These are phyloP conservation scores for Poecilobothrus nobilitatus DNA, from an alignment of 2,888 invertebrate species.

Conservation along the genomic window DNA sequence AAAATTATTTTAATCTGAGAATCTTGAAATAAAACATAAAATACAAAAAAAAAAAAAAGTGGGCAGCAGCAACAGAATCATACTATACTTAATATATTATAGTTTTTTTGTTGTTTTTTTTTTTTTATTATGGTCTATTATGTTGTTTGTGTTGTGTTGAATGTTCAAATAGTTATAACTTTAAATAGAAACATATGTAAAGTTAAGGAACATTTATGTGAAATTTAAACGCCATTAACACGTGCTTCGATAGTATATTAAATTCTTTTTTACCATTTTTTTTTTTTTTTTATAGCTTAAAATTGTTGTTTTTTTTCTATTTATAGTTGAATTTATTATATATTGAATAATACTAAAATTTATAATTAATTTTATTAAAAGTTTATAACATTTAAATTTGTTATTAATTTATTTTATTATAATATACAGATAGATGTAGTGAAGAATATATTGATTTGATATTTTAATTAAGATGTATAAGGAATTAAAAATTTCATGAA, in stretches of 20 bases:
- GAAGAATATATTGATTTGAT: too few species aligned
- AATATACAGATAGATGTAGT: too few species aligned
- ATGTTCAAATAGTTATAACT: too few species aligned
- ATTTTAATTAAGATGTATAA: too few species aligned
- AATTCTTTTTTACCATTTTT: background rate
- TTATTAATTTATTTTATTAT: too few species aligned
- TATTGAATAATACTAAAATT: too few species aligned
- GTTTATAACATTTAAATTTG: too few species aligned
- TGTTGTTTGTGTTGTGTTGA: background rate
- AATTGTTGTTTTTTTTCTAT: background rate
- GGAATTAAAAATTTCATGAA: too few species aligned
- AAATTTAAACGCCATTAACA: conserved; percentile 1
- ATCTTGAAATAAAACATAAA: background rate
- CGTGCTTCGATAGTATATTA: background rate
- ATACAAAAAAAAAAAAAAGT: background rate
- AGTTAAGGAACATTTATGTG: background rate
- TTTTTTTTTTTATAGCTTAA: background rate
- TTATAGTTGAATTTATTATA: background rate
- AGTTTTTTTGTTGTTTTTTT: background rate
- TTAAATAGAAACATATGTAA: too few species aligned
- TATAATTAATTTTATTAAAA: too few species aligned
- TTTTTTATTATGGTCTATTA: background rate
- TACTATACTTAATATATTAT: background rate
- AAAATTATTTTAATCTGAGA: background rate
- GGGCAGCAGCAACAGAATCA: background rate